A percentile compares a stretch with the other conserved stretches of the same genome.
Conservation (phyloP, 2,797 vertebrate genomes). For the Smutsia gigantea region DNA sequence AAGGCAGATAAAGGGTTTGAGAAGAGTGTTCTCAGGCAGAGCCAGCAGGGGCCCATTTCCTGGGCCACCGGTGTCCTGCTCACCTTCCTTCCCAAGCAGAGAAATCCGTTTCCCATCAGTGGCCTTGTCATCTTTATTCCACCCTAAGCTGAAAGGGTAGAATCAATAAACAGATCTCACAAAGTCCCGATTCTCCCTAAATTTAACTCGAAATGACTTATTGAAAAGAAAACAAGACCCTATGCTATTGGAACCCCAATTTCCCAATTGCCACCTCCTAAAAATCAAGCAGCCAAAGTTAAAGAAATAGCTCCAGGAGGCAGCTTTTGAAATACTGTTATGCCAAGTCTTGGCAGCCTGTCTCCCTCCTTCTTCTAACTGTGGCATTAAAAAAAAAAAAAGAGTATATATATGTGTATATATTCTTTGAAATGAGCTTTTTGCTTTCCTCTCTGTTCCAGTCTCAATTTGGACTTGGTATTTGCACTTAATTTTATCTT, state of each 20-base stretch:
- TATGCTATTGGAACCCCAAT: fast-evolving
- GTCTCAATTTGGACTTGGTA: background rate
- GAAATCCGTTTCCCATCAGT: background rate
- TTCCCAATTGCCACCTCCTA: background rate
- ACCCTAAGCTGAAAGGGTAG: background rate
- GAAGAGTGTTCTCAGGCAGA: background rate
- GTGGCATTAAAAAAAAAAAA: background rate
- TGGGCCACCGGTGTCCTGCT: background rate
- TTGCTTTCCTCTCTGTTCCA: background rate
- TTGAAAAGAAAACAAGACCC: background rate
- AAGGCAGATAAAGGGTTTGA: background rate
- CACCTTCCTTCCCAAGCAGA: background rate
- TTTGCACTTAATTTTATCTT: background rate
- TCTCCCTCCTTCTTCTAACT: background rate
- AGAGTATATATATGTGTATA: background rate
- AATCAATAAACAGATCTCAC: background rate
- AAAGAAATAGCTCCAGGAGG: background rate
- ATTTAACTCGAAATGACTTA: background rate
- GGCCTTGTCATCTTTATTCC: background rate
- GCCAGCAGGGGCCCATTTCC: background rate
- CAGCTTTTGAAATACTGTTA: background rate
- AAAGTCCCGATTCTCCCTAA: background rate
- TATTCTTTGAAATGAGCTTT: background rate
- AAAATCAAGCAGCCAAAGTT: background rate
- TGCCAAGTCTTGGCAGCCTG: background rate